Conservation (phyloP, 2,888 invertebrate genomes). For the Drosophila diplacantha region DNA sequence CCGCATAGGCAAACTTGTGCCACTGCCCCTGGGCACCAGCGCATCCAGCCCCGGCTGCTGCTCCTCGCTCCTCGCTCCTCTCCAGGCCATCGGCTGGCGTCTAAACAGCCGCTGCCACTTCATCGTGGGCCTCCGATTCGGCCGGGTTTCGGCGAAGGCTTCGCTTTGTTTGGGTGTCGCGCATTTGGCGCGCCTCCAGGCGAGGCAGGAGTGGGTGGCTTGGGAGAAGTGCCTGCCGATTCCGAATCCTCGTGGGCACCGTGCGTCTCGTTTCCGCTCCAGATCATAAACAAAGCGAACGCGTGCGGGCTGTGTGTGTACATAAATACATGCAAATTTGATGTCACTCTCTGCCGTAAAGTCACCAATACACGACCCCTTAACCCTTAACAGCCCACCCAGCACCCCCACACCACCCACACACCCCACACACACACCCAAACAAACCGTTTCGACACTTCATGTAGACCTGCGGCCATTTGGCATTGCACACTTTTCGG, state of each 20-base stretch:
- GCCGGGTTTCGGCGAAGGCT: constrained; percentile 30
- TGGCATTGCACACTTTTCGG: constrained; percentile 54
- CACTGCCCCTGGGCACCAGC: constrained; percentile 41
- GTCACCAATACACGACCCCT: constrained; percentile 12
- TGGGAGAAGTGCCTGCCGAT: constrained; percentile 3
- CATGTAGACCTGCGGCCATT: constrained; percentile 29
- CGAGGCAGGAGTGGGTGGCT: not conserved
- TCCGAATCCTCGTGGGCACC: constrained; percentile 29
- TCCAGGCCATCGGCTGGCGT: no score
- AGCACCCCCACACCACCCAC: no score
- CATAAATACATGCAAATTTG: constrained; percentile 29
- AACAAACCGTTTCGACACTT: constrained; percentile 3
- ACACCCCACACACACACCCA: not conserved
- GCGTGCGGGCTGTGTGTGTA: constrained; percentile 43
- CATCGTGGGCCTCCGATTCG: constrained; percentile 22
- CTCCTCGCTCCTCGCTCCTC: not conserved
- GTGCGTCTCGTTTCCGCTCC: constrained; percentile 62
- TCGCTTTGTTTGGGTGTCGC: constrained; percentile 21
- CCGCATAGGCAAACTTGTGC: constrained; percentile 58
- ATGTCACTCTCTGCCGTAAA: constrained; percentile 19
- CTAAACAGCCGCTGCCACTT: constrained; percentile 10
- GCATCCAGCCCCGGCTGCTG: not conserved
- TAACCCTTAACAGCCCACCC: constrained; percentile 3
- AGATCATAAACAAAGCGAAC: constrained; percentile 64
- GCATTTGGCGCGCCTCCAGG: constrained; percentile 29